Conservation (phyloP, 2,113 vertebrate genomes). For the Anseranas semipalmata region DNA sequence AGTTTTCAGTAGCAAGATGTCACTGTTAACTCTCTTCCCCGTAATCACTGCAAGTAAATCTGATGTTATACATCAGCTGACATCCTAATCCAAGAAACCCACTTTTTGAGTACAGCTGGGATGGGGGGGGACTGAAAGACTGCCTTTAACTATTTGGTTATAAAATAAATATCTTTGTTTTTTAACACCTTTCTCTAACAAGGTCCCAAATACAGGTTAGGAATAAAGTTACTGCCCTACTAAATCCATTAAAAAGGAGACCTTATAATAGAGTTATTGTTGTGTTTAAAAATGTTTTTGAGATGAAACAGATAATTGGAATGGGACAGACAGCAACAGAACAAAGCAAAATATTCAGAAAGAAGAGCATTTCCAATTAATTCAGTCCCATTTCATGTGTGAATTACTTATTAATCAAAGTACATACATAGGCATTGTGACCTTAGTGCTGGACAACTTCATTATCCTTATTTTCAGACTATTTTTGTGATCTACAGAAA, state of each 20-base stretch:
- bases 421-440: not conserved
- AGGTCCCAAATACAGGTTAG: not conserved
- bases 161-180: not conserved
- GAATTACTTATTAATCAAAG: not conserved
- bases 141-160: not conserved
- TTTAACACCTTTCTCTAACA: not conserved
- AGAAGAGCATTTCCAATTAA: not conserved
- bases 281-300: not conserved
- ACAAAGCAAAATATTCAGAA: not conserved
- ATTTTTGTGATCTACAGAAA: not conserved
- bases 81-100: not conserved
- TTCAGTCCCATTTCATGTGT: not conserved
- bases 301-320: not conserved
- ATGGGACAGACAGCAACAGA: not conserved
- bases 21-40: not conserved
- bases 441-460: not conserved
- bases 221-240: accelerated
- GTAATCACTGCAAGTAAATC: not conserved
- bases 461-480: not conserved
- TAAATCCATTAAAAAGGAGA: not conserved
- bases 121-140: not conserved
- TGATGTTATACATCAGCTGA: not conserved
- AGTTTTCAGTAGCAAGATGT: not conserved
- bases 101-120: not conserved
- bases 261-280: not conserved